Conservation (phyloP, 2,113 vertebrate species). For the Petromus typicus region DNA sequence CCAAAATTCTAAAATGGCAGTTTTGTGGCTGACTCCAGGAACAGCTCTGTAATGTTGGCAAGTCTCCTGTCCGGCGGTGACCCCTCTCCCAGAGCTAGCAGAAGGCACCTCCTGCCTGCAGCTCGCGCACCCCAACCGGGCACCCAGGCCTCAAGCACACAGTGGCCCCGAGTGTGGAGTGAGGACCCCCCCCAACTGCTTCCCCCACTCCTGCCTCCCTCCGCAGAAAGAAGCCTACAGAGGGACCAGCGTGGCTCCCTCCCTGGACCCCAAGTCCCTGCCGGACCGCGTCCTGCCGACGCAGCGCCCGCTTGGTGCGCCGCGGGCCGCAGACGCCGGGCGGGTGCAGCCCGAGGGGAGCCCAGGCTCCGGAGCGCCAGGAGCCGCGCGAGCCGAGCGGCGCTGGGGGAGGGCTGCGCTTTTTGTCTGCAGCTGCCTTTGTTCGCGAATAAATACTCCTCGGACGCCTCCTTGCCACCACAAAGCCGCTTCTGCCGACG, state of each 20-base stretch:
- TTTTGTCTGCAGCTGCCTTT: constrained; percentile 73
- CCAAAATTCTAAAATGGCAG: constrained; percentile 1
- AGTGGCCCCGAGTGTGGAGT: not conserved
- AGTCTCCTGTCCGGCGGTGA: not conserved
- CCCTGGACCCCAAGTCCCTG: not conserved
- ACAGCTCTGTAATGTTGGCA: not conserved
- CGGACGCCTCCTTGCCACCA: constrained; percentile 54
- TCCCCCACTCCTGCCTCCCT: not conserved
- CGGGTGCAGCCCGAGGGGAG: not conserved
- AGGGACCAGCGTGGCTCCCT: not conserved
- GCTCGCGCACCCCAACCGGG: not conserved
- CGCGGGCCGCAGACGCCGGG: not conserved
- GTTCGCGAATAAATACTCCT: constrained; percentile 75
- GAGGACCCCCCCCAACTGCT: not conserved
- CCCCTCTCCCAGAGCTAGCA: not conserved
- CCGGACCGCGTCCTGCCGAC: not conserved
- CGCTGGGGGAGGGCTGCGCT: not conserved
- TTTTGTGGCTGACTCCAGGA: not conserved
- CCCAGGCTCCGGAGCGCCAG: not conserved
- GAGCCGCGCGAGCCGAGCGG: not conserved
- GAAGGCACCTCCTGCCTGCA: not conserved
- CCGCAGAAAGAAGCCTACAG: not conserved
- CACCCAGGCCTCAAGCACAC: not conserved
- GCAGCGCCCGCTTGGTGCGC: not conserved
- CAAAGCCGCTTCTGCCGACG: constrained; percentile 59